Evolutionary conservation across 2,888 invertebrate species (phyloP).

Genomic region (Carabus problematicus): DNA sequence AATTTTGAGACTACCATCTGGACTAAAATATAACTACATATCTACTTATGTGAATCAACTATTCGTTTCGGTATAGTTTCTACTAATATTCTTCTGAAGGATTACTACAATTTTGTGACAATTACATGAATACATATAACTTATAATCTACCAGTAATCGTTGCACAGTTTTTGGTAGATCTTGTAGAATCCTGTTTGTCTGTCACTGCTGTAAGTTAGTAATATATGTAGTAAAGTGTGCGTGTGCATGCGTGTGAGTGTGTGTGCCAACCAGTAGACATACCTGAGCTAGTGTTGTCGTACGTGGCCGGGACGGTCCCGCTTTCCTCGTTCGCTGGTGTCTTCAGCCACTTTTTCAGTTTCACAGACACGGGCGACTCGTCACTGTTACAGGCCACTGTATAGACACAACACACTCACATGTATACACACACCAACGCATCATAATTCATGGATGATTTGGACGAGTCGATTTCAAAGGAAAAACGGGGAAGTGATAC

Average conservation of each 20-base stretch:
- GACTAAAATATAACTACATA: no score
- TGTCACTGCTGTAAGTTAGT: no score
- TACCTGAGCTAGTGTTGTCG: constrained; percentile 65
- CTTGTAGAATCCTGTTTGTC: no score
- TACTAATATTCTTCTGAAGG: no score
- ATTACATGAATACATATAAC: no score
- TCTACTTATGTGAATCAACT: no score
- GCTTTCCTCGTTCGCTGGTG: constrained; percentile 73
- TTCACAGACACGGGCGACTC: constrained; percentile 74
- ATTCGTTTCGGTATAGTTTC: no score
- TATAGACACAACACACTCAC: constrained; percentile 17
- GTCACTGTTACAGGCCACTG: constrained; percentile 52
- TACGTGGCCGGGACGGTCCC: constrained; percentile 70
- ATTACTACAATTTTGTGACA: no score
- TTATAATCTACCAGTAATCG: no score
- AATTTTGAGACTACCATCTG: no score
- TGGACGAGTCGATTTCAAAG: not conserved
- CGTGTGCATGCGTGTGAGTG: constrained; percentile 18
- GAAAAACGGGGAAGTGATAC: not conserved
- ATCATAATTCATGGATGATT: constrained; percentile 38
- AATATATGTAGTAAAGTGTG: no score
- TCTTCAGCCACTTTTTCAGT: constrained; percentile 76
- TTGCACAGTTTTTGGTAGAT: no score
- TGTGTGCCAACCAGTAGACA: constrained; percentile 38
- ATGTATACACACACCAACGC: constrained; percentile 38